Percentiles rank a stretch among this genome's conserved stretches.
Evolutionary conservation across 2,888 invertebrate species (phyloP).

Genomic region (Arrhopalites spinosus): DNA sequence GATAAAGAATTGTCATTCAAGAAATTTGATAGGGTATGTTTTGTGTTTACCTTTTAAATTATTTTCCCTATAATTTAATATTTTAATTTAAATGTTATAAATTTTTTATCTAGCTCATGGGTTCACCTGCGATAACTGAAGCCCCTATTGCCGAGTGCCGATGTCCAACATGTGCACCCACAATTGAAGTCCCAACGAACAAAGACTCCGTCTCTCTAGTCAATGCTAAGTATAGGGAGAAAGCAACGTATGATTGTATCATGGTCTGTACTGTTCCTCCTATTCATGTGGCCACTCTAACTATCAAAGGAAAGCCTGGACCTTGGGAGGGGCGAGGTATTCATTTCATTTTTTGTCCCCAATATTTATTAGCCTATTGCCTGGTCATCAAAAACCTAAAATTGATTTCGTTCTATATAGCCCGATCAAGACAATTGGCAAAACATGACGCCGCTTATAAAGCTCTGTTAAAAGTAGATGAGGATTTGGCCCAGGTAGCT

Average conservation of each 20-base stretch:
- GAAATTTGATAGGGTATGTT: too few relatives aligned
- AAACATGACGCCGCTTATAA: constrained; percentile 8
- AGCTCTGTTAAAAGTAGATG: not conserved
- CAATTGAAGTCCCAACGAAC: not conserved
- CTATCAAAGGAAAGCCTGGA: not conserved
- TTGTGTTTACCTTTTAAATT: too few relatives aligned
- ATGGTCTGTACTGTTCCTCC: not conserved
- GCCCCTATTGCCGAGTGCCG: not conserved
- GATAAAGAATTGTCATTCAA: too few relatives aligned
- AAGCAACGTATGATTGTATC: not conserved
- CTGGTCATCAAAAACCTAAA: too few relatives aligned
- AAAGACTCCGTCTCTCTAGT: constrained; percentile 4
- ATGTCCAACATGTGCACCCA: not conserved
- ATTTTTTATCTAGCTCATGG: not conserved
- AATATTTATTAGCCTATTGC: not conserved
- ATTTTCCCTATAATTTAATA: not conserved
- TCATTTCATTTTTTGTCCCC: not conserved
- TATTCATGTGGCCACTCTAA: not conserved
- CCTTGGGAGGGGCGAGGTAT: not conserved
- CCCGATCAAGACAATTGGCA: not conserved
- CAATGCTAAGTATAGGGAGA: not conserved
- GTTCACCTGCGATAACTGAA: not conserved
- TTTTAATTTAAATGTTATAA: not conserved
- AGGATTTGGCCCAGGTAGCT: not conserved
- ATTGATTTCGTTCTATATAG: too few relatives aligned